Percentiles rank a stretch among this genome's conserved stretches.
These are phyloP conservation scores for Temnopleurus reevesii DNA, from an alignment of 53 echinoderm and acorn worm genomes.

Conservation along the genomic window DNA sequence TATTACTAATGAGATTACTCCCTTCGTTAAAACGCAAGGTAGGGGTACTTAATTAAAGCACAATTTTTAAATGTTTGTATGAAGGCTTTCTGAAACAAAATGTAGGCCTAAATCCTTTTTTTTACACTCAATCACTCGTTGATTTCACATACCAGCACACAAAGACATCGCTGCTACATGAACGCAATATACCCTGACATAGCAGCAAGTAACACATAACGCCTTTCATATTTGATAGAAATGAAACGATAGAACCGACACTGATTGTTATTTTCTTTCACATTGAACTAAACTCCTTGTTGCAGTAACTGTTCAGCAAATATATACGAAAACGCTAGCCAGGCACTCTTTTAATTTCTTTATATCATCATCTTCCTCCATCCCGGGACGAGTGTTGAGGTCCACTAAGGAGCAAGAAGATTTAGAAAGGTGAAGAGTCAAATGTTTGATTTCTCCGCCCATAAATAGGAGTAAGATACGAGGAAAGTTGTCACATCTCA, in stretches of 20 bases:
- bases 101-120: too few relatives aligned
- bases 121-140: too few relatives aligned
- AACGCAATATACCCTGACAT: too few relatives aligned
- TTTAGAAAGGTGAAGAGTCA: constrained; percentile 18
- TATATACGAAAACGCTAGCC: background rate
- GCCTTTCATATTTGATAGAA: background rate
- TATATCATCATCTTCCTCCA: background rate
- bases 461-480: constrained; percentile 24
- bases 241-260: background rate
- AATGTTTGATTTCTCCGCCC: background rate
- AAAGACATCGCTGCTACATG: too few relatives aligned
- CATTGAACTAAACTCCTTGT: background rate
- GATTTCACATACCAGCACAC: too few relatives aligned
- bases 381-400: background rate
- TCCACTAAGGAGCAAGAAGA: background rate
- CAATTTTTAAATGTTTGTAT: too few relatives aligned
- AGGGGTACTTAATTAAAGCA: too few relatives aligned
- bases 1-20: too few relatives aligned
- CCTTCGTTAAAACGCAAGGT: too few relatives aligned
- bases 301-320: background rate
- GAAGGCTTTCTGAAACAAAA: too few relatives aligned
- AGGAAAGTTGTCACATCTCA: background rate
- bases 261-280: background rate
- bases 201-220: too few relatives aligned
- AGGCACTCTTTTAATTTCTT: background rate